Base-by-base conservation (phyloP, 92 coral and sea anemone species). In the Galaxea fascicularis region DNA sequence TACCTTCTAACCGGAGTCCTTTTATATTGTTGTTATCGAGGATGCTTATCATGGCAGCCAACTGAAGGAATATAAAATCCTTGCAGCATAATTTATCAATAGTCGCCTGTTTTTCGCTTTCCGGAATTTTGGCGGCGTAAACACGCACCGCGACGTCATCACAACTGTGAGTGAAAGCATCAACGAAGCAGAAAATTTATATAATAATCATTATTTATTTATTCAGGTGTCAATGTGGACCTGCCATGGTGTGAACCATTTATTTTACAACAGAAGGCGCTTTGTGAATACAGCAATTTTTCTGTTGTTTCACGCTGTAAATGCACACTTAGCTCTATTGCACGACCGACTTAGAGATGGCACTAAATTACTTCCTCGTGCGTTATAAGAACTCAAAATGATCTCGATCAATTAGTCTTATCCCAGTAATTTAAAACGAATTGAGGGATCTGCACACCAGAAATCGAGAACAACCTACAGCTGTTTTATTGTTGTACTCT, bases 111-210 rank as follows among this genome's bases (percentile, higher is more conserved):
- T 35, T 35, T 35, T 35, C 41, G 3, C 41, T 35, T 35, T 74
- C 24, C 15, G 8, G 51, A 13, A 24, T 76, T 35, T 21, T 44
- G 52, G n/a, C n/a, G n/a, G n/a, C 29, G 47, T n/a, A 52, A 53
- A 65, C 20, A n/a, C n/a, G n/a, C n/a, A 20, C 80, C 21, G 30
- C 52, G 21, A 31, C 28, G 44, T 73, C 44, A 52, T 75, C 16
- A 75, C 0, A 58, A 31, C 54, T 76, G 11, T 58, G 53, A 39
- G 16, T 21, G 53, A 22, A 18, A 21, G 22, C 67, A 14, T 76
- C 68, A 35, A 8, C 24, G 15, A 67, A 76, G 69, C 80, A 76
- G 63, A 57, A 76, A 76, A 76, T 76, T 76, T 57, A 58, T n/a
- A n/a, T 58, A 31, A 21, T 25, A n/a, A 24, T 13, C 31, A 10